Evolutionary conservation across 2,113 vertebrate genomes (phyloP).

Genomic region (Hippocampus guttulatus): DNA sequence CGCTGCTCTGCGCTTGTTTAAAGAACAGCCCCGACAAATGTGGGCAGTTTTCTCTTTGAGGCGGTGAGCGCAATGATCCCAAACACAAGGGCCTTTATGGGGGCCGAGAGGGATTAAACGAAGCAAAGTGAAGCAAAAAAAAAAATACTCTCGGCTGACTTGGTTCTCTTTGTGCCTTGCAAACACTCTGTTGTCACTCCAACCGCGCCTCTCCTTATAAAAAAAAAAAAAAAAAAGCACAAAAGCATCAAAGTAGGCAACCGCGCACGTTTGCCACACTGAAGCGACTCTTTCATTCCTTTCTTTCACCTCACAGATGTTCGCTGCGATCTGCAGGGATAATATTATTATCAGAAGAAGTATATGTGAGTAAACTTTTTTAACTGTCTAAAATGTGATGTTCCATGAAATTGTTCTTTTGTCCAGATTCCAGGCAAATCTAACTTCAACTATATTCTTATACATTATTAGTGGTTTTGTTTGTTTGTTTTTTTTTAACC

Average conservation of each 20-base stretch:
- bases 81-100: constrained; percentile 47
- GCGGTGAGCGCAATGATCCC: constrained; percentile 51
- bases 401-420: too few relatives aligned
- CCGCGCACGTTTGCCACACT: constrained; percentile 40
- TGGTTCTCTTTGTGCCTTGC: constrained; percentile 44
- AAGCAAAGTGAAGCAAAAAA: constrained; percentile 46
- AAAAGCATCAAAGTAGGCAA: constrained; percentile 63
- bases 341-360: not conserved
- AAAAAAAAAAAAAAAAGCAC: constrained; percentile 29
- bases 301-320: constrained; percentile 50
- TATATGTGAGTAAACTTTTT: too few relatives aligned
- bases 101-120: constrained; percentile 50
- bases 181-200: constrained; percentile 36
- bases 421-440: too few relatives aligned
- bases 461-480: too few relatives aligned
- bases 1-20: constrained; percentile 39
- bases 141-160: constrained; percentile 48
- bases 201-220: constrained; percentile 11
- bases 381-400: too few relatives aligned
- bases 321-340: constrained; percentile 24
- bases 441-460: too few relatives aligned
- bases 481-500: too few relatives aligned
- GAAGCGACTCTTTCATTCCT: constrained; percentile 50
- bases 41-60: constrained; percentile 60
- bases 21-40: constrained; percentile 49